phyloP scores from a whole-genome alignment of 2,797 vertebrate genomes.

The Cryptoprocta ferox region DNA sequence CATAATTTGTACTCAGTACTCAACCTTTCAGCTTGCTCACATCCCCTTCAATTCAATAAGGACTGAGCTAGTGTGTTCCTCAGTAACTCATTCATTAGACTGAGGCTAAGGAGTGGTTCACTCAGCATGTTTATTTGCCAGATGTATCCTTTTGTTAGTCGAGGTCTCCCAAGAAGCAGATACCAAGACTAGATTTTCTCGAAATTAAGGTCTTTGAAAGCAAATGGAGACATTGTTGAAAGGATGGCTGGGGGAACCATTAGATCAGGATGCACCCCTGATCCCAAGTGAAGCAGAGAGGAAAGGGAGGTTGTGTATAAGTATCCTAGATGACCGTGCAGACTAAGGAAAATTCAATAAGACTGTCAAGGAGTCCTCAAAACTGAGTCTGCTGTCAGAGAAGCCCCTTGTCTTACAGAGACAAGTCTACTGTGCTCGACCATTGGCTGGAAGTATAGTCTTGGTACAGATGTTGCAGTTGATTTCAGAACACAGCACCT shows the following conservation, averaged over 20 bases:
- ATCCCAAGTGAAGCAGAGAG: not conserved
- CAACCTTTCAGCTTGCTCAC: not conserved
- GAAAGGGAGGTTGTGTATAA: not conserved
- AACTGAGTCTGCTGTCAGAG: not conserved
- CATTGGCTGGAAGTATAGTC: not conserved
- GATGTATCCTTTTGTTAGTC: not conserved
- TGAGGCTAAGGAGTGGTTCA: not conserved
- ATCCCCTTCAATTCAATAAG: not conserved
- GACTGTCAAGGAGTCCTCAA: not conserved
- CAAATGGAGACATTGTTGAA: not conserved
- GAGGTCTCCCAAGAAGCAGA: not conserved
- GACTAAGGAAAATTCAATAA: not conserved
- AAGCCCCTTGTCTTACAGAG: not conserved
- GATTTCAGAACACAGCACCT: not conserved
- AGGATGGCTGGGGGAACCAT: not conserved
- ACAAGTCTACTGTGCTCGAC: not conserved
- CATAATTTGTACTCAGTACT: not conserved
- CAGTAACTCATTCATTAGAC: not conserved
- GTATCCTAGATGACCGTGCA: rapidly evolving
- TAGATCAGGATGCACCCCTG: not conserved
- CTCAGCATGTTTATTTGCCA: not conserved
- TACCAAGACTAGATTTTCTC: not conserved
- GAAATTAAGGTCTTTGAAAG: not conserved
- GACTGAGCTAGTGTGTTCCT: not conserved
- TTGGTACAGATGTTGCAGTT: not conserved